Conservation (phyloP, 2,113 vertebrate genomes). For the Limnothrissa miodon region DNA sequence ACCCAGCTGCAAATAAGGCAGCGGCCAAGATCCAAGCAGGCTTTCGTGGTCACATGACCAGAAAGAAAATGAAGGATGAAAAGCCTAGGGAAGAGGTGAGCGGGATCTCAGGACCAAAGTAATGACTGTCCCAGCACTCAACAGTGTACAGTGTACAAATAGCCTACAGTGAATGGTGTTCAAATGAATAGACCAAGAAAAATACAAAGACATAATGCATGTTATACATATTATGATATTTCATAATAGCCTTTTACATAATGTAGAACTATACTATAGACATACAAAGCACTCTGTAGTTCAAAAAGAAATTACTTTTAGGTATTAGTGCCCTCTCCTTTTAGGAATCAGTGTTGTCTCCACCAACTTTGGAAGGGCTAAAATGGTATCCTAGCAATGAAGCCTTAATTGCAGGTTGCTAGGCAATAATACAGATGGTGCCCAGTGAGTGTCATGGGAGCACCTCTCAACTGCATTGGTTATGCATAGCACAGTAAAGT, state of each 20-base stretch:
- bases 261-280: background rate
- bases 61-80: slow-evolving; percentile 98
- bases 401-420: slow-evolving; percentile 54
- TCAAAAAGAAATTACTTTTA: background rate
- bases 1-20: slow-evolving; percentile 93
- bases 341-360: slow-evolving; percentile 33
- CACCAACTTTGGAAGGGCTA: slow-evolving; percentile 32
- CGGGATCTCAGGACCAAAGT: slow-evolving; percentile 45
- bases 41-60: slow-evolving; percentile 97
- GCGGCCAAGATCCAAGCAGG: slow-evolving; percentile 98
- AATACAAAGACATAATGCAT: too few species aligned
- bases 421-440: slow-evolving; percentile 54
- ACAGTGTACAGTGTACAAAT: background rate
- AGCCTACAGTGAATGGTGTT: background rate
- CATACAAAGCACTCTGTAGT: background rate
- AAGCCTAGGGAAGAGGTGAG: slow-evolving; percentile 86
- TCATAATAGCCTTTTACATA: background rate
- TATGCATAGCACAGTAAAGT: slow-evolving; percentile 26
- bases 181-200: background rate
- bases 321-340: slow-evolving; percentile 1
- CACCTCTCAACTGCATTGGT: slow-evolving; percentile 36
- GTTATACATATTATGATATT: too few species aligned
- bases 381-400: slow-evolving; percentile 52
- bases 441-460: slow-evolving; percentile 45
- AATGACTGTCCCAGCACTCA: background rate